phyloP scores from a whole-genome alignment of 2,888 invertebrate genomes.

The Nephrotoma appendiculata region DNA sequence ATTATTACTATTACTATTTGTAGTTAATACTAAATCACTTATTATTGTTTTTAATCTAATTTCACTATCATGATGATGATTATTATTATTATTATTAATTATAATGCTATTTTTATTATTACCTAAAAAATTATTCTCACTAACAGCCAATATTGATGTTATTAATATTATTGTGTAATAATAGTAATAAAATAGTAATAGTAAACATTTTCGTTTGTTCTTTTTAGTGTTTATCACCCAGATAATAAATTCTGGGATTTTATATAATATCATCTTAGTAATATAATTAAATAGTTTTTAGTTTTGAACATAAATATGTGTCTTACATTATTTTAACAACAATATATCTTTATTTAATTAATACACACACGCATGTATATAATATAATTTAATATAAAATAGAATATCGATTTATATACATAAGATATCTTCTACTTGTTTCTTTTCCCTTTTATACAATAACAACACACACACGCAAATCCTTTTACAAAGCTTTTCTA shows the following conservation, averaged over 20 bases:
- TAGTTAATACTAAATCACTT: neutral
- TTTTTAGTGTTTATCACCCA: neutral
- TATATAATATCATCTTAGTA: slow-evolving; percentile 4
- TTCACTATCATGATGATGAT: neutral
- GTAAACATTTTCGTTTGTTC: neutral
- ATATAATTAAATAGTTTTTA: neutral
- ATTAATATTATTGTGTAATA: slow-evolving; percentile 1
- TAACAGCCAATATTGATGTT: slow-evolving; percentile 2
- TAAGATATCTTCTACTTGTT: neutral
- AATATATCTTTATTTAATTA: neutral
- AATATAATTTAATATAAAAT: neutral
- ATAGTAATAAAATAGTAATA: slow-evolving; percentile 3
- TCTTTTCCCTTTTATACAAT: neutral
- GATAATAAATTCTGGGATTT: slow-evolving; percentile 5
- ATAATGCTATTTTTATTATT: neutral
- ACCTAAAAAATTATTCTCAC: neutral
- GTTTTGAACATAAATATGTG: neutral
- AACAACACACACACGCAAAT: neutral
- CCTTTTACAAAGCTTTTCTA: neutral
- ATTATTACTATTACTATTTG: neutral
- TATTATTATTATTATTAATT: neutral
- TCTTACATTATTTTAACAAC: neutral
- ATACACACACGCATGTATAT: neutral
- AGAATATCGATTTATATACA: neutral
- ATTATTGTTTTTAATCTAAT: neutral